Percentiles rank a stretch among this genome's conserved stretches.
phyloP scores from a whole-genome alignment of 1,140 invertebrate genomes.

The Hyposmocoma kahamanoa region DNA sequence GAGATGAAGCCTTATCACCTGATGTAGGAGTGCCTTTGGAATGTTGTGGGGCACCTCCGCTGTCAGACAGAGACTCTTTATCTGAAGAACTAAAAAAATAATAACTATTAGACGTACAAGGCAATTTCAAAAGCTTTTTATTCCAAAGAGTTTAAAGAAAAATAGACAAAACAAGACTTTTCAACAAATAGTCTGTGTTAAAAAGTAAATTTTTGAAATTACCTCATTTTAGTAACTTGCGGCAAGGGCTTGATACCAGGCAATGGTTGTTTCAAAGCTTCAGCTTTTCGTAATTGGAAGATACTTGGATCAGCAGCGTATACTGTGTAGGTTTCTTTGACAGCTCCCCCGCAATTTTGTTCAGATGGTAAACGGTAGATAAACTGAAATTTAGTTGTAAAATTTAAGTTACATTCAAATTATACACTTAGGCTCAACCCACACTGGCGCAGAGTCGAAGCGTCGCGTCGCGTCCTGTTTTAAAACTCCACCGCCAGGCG shows the following conservation, averaged over 20 bases:
- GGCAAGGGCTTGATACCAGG: slow-evolving; percentile 64
- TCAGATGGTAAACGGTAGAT: slow-evolving; percentile 85
- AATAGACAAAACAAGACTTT: no score
- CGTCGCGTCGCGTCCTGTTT: no score
- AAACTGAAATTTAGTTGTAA: slow-evolving; percentile 69
- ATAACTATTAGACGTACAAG: not conserved
- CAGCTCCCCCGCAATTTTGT: slow-evolving; percentile 77
- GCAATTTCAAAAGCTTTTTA: not conserved
- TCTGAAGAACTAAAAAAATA: slow-evolving; percentile 61
- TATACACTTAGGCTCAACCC: no score
- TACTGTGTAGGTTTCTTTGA: slow-evolving; percentile 72
- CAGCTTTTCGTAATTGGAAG: slow-evolving; percentile 67
- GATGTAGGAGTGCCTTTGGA: slow-evolving; percentile 51
- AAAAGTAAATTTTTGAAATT: no score
- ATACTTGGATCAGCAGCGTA: slow-evolving; percentile 75
- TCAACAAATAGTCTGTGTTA: no score
- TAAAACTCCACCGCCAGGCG: no score
- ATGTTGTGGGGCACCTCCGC: slow-evolving; percentile 33
- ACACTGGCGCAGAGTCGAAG: no score
- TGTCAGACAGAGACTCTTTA: slow-evolving; percentile 68
- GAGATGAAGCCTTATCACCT: slow-evolving; percentile 38
- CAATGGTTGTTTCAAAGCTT: slow-evolving; percentile 43
- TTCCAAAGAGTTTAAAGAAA: not conserved
- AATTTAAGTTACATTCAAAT: not conserved
- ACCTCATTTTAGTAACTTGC: slow-evolving; percentile 77